Base-by-base conservation (phyloP, 2,113 vertebrate genomes). In the Xiphorhynchus elegans region DNA sequence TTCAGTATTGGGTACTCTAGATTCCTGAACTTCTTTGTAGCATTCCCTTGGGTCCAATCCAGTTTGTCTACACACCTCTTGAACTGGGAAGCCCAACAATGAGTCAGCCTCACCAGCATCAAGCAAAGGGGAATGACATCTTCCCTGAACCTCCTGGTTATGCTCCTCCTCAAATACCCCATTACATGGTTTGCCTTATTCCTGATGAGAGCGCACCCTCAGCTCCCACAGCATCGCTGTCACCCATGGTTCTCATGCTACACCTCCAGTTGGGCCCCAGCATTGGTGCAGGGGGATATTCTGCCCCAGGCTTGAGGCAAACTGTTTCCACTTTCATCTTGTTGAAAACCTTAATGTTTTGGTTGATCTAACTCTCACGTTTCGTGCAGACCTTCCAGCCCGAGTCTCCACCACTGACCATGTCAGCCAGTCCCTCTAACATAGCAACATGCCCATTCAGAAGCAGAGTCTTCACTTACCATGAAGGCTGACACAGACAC, bases 201-300 rank as follows among this genome's bases (percentile, higher is more conserved):
- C 33, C 37, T 35, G 58, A 39, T 16, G 20, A 76, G 18, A 2
- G 1, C 8, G 33, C 37, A 44, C 40, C 28, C 10, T 7, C 28
- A 10, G 24, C 33, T 74, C 31, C 49, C 18, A 18, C 16, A 62
- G 26, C 47, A 39, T 46, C 3, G 0, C 18, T 39, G 23, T 31
- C 62, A 69, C 17, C 37, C 25, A 10, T 0, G 3, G 33, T 64
- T 44, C 33, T 75, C 29, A 35, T 2, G 1, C n/a, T 52, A 28
- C 2, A 2, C 2, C 6, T 28, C 15, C 39, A 4, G 25, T 35
- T 2, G 1, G 25, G 62, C 33, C 20, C 42, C 47, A 63, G 39
- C n/a, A 47, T 3, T 37, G n/a, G 39, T 40, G 29, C 13, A 53
- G 50, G 47, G 31, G 13, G 47, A 55, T 50, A n/a, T 81, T 86